phyloP scores from a whole-genome alignment of 2,888 invertebrate genomes.

The Ypsolopha scabrella region DNA sequence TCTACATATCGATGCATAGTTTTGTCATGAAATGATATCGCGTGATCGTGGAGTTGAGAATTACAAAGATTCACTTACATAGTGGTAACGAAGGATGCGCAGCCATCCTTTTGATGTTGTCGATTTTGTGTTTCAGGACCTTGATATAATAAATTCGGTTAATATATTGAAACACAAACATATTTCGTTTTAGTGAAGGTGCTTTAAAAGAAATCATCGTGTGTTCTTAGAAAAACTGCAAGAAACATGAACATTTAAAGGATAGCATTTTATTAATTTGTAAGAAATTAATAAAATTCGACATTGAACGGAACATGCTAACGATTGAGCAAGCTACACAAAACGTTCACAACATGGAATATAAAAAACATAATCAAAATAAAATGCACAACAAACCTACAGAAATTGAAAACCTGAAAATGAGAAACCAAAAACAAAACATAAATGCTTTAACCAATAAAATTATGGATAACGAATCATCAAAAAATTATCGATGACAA shows the following conservation, averaged over 20 bases:
- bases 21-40: too few species aligned
- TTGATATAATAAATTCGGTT: slow-evolving; percentile 46
- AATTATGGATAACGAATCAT: slow-evolving; percentile 6
- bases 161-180: not conserved
- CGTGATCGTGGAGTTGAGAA: too few species aligned
- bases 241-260: not conserved
- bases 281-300: not conserved
- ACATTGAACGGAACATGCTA: not conserved
- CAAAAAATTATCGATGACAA: slow-evolving; percentile 9
- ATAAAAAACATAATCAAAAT: not conserved
- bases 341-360: not conserved
- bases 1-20: too few species aligned
- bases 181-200: slow-evolving; percentile 7
- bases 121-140: slow-evolving; percentile 94
- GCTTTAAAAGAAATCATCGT: not conserved
- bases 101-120: slow-evolving; percentile 95
- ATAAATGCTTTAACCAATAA: slow-evolving; percentile 7
- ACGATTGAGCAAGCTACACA: not conserved
- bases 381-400: slow-evolving; percentile 1
- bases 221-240: not conserved
- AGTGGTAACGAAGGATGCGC: slow-evolving; percentile 96
- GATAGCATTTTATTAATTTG: not conserved
- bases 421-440: slow-evolving; percentile 15
- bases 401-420: not conserved
- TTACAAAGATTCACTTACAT: slow-evolving; percentile 76